Percentiles rank a stretch among this genome's conserved stretches.
Evolutionary conservation across 1,140 invertebrate species (phyloP).

Genomic region (Hydropsyche tenuis): DNA sequence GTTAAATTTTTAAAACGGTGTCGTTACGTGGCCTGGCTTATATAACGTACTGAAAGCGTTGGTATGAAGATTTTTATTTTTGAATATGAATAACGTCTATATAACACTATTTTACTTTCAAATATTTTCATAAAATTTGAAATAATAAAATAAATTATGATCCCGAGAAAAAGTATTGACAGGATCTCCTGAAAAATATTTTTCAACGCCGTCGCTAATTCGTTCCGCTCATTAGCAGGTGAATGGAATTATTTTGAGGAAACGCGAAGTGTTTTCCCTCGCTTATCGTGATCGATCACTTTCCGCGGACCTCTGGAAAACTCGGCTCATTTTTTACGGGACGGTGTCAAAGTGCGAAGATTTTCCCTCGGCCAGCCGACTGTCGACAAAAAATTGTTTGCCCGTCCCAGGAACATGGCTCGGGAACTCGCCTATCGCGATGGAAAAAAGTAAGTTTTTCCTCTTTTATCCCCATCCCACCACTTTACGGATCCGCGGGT

Average conservation of each 20-base stretch:
- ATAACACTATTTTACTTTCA: too few relatives aligned
- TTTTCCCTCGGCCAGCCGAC: conserved; percentile 3
- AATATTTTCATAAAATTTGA: too few relatives aligned
- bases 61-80: too few relatives aligned
- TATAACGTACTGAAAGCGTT: too few relatives aligned
- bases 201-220: neutral
- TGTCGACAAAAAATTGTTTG: conserved; percentile 32
- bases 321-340: conserved; percentile 10
- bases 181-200: too few relatives aligned
- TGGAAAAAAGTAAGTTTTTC: conserved; percentile 32
- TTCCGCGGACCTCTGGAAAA: conserved; percentile 6
- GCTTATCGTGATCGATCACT: conserved; percentile 15
- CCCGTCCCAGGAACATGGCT: conserved; percentile 20
- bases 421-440: conserved; percentile 26
- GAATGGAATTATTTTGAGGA: conserved; percentile 7
- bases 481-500: too few relatives aligned
- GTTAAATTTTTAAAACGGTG: conserved; percentile 6
- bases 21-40: neutral
- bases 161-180: too few relatives aligned
- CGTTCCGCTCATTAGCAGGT: neutral
- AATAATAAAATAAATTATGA: neutral
- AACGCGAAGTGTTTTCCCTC: conserved; percentile 10
- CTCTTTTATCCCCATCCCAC: neutral
- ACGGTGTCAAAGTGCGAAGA: conserved; percentile 27
- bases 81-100: too few relatives aligned